Evolutionary conservation across 1,140 invertebrate genomes (phyloP).

Genomic region (Bombus soroeensis): DNA sequence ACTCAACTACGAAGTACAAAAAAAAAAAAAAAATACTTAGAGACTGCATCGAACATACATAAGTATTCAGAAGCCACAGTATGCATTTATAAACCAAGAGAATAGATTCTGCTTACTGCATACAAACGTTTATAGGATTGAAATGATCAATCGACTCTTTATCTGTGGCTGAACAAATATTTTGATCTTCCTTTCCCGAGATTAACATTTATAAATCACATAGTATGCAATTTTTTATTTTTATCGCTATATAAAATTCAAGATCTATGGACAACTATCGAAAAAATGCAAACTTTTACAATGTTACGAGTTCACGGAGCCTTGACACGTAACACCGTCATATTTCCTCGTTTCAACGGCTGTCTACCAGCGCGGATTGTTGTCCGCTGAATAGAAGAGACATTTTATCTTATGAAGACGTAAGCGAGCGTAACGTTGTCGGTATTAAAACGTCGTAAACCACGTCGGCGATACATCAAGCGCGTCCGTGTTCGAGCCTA

Average conservation of each 20-base stretch:
- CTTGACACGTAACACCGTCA: not conserved
- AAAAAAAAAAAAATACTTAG: too few relatives aligned
- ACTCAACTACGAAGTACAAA: too few relatives aligned
- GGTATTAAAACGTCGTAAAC: conserved; percentile 66
- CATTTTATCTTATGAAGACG: conserved; percentile 62
- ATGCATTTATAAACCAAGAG: too few relatives aligned
- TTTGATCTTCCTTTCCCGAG: not conserved
- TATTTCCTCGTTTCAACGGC: conserved; percentile 27
- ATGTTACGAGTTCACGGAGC: not conserved
- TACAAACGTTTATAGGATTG: not conserved
- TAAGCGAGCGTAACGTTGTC: conserved; percentile 56
- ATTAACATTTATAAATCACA: too few relatives aligned
- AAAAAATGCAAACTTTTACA: not conserved
- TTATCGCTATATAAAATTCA: not conserved
- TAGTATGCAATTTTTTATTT: not conserved
- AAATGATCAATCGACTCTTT: not conserved
- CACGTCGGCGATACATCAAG: conserved; percentile 54
- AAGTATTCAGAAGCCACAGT: too few relatives aligned
- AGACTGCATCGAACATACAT: too few relatives aligned
- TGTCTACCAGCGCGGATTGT: conserved; percentile 12
- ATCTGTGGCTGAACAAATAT: not conserved
- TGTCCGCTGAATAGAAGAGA: conserved; percentile 23
- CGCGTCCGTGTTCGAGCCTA: conserved; percentile 28
- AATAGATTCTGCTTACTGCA: too few relatives aligned
- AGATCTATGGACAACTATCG: not conserved